Evolutionary conservation across 2,888 invertebrate genomes (phyloP).

Genomic region (Eurytoma adleriae): DNA sequence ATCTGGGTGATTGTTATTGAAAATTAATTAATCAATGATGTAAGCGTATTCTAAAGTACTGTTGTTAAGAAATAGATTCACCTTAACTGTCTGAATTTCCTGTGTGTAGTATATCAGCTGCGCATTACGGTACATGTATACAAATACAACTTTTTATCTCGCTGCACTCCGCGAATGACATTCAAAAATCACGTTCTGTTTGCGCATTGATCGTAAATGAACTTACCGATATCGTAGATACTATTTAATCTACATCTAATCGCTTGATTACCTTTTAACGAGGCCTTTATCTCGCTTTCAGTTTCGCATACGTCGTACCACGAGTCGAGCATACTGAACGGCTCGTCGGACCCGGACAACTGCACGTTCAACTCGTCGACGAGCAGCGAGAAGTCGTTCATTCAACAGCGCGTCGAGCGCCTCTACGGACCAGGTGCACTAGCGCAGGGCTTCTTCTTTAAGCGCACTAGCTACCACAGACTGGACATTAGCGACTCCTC

Average conservation of each 20-base stretch:
- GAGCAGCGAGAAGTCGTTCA: slow-evolving; percentile 81
- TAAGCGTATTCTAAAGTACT: too few relatives aligned
- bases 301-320: slow-evolving; percentile 66
- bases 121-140: too few relatives aligned
- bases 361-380: slow-evolving; percentile 64
- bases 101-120: too few relatives aligned
- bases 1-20: too few relatives aligned
- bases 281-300: slow-evolving; percentile 53
- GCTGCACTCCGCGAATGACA: too few relatives aligned
- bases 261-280: not conserved
- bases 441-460: slow-evolving; percentile 87
- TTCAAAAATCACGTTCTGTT: too few relatives aligned
- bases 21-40: too few relatives aligned
- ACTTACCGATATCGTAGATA: too few relatives aligned
- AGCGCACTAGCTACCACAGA: slow-evolving; percentile 72
- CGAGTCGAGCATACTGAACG: slow-evolving; percentile 68
- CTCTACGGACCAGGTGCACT: slow-evolving; percentile 92
- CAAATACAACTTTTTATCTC: too few relatives aligned
- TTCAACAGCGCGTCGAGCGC: slow-evolving; percentile 92
- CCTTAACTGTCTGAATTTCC: too few relatives aligned
- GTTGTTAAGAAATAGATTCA: too few relatives aligned
- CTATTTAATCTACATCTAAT: slow-evolving; percentile 20
- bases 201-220: too few relatives aligned
- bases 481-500: slow-evolving; percentile 67
- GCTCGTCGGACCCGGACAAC: slow-evolving; percentile 62